A percentile compares a stretch with the other conserved stretches of the same genome.
Evolutionary conservation across 2,888 invertebrate species (phyloP).

Genomic region (Pherbina coryleti): DNA sequence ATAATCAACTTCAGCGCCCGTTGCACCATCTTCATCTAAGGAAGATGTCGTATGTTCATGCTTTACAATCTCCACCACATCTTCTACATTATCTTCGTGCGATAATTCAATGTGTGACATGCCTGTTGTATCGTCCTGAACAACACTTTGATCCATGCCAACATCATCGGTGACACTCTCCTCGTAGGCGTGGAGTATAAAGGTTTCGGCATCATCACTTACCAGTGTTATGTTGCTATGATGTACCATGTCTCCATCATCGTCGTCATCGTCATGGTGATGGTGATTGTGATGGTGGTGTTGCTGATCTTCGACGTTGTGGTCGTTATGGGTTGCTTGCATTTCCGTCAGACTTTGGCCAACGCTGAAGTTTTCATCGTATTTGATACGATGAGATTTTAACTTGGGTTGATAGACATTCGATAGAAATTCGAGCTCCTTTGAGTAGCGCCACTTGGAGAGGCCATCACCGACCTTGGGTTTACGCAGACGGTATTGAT

Average conservation of each 20-base stretch:
- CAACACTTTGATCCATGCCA: constrained; percentile 51
- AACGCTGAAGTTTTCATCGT: constrained; percentile 45
- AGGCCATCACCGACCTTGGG: constrained; percentile 61
- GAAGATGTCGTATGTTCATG: constrained; percentile 53
- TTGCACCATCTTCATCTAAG: constrained; percentile 60
- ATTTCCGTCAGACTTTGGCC: background rate
- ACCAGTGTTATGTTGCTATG: constrained; percentile 60
- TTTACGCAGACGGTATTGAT: constrained; percentile 64
- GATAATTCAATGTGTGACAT: constrained; percentile 50
- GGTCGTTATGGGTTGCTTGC: background rate
- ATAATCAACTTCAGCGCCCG: constrained; percentile 59
- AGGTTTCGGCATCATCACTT: constrained; percentile 59
- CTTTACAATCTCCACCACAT: constrained; percentile 59
- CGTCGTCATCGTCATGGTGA: constrained; percentile 51
- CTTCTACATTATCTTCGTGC: constrained; percentile 57
- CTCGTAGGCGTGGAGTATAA: constrained; percentile 62
- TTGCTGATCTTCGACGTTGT: background rate
- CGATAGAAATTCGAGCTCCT: constrained; percentile 63
- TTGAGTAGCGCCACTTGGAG: constrained; percentile 66
- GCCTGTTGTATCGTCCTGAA: constrained; percentile 57
- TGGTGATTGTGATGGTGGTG: constrained; percentile 3
- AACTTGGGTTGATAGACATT: constrained; percentile 65
- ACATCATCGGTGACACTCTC: constrained; percentile 62
- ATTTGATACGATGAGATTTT: constrained; percentile 59
- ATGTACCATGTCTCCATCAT: constrained; percentile 41